A percentile compares a stretch with the other conserved stretches of the same genome.
phyloP scores from a whole-genome alignment of 2,888 invertebrate genomes.

The Eristalis pertinax region DNA sequence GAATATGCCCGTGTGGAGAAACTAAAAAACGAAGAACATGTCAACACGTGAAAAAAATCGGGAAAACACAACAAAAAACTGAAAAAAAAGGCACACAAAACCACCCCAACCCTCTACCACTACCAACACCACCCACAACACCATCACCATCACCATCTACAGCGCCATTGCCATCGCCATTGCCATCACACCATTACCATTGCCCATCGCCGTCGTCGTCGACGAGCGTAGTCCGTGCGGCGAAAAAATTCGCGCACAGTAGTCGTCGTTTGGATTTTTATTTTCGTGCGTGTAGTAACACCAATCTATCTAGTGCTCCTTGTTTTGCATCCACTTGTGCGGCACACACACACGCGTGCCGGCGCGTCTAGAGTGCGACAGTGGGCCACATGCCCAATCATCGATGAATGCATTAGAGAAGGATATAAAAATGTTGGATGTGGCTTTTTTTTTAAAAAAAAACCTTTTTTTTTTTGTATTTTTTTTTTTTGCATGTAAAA shows the following conservation, averaged over 20 bases:
- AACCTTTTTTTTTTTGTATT: slow-evolving; percentile 27
- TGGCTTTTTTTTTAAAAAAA: slow-evolving; percentile 17
- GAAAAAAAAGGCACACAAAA: slow-evolving; percentile 68
- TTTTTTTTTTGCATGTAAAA: slow-evolving; percentile 47
- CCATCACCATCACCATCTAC: slow-evolving; percentile 75
- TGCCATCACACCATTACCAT: not conserved
- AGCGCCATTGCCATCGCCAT: slow-evolving; percentile 74
- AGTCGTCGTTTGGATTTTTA: slow-evolving; percentile 68
- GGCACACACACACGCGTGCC: slow-evolving; percentile 46
- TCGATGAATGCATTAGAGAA: slow-evolving; percentile 72
- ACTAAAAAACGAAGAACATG: slow-evolving; percentile 71
- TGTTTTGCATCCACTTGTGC: slow-evolving; percentile 64
- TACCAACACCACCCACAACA: slow-evolving; percentile 32
- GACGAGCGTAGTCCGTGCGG: slow-evolving; percentile 15
- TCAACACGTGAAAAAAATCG: slow-evolving; percentile 66
- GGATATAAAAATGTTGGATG: slow-evolving; percentile 69
- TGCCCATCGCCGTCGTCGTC: not conserved
- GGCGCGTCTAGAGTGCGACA: slow-evolving; percentile 43
- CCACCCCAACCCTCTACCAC: slow-evolving; percentile 73
- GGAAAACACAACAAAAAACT: slow-evolving; percentile 54
- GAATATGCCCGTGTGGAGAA: slow-evolving; percentile 57
- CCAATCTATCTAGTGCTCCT: slow-evolving; percentile 71
- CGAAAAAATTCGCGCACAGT: slow-evolving; percentile 61
- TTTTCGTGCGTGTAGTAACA: slow-evolving; percentile 69
- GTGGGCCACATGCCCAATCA: slow-evolving; percentile 71